These are phyloP conservation scores for Acanthosepion pharaonis DNA, from an alignment of 2,888 invertebrate species.

Conservation along the genomic window DNA sequence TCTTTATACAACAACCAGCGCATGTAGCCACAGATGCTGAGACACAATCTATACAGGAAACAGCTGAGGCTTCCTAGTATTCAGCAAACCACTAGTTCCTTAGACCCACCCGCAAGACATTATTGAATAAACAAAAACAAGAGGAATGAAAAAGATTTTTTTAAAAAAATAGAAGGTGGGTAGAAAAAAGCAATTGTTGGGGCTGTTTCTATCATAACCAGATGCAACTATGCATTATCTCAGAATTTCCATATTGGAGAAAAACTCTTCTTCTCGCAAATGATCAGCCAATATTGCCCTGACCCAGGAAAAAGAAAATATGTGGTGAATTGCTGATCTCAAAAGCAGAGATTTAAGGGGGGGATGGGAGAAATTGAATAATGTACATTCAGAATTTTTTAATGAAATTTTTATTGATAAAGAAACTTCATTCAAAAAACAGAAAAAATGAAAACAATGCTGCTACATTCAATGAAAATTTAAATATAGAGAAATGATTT, in stretches of 20 bases:
- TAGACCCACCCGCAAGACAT: neutral
- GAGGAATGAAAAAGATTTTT: neutral
- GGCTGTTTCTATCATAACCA: neutral
- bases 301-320: neutral
- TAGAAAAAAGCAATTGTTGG: neutral
- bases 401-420: too few species aligned
- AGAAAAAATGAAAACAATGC: too few species aligned
- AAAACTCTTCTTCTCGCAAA: neutral
- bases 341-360: neutral
- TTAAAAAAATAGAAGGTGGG: neutral
- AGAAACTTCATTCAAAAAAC: too few species aligned
- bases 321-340: neutral
- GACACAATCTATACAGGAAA: neutral
- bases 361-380: too few species aligned
- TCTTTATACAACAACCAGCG: constrained; percentile 55
- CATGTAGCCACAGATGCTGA: constrained; percentile 48
- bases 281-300: neutral
- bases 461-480: too few species aligned
- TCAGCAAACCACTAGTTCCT: neutral
- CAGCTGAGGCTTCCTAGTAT: constrained; percentile 37
- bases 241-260: neutral
- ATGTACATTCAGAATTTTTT: too few species aligned
- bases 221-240: neutral
- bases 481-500: too few species aligned
- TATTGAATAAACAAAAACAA: neutral